A percentile compares a stretch with the other conserved stretches of the same genome.
Conservation (phyloP, 1,140 invertebrate species). For the Halotydeus destructor region DNA sequence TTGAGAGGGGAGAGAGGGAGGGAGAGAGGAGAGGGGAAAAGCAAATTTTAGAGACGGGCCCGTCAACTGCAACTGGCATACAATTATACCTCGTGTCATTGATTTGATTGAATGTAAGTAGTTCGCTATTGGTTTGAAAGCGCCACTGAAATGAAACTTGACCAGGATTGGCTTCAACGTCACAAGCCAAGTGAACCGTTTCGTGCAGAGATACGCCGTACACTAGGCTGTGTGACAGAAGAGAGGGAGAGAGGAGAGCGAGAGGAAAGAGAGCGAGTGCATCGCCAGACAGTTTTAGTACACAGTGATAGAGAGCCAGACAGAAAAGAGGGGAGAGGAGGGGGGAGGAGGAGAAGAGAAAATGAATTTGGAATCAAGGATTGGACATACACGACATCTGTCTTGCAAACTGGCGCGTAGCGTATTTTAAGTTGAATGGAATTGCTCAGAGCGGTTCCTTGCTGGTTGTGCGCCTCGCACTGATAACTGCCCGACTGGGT, state of each 20-base stretch:
- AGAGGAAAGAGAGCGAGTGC: neutral
- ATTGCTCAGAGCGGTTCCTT: slow-evolving; percentile 15
- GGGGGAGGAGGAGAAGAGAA: neutral
- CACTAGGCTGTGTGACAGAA: slow-evolving; percentile 38
- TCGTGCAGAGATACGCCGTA: slow-evolving; percentile 76
- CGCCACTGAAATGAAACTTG: slow-evolving; percentile 12
- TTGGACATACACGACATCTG: slow-evolving; percentile 9
- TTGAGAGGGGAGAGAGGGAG: neutral
- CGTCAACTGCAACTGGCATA: neutral
- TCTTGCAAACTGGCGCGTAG: slow-evolving; percentile 13
- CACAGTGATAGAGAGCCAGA: neutral
- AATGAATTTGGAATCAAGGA: too few relatives aligned
- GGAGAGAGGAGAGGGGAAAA: neutral
- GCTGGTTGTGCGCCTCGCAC: slow-evolving; percentile 19
- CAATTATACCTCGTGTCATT: slow-evolving; percentile 11
- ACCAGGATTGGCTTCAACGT: slow-evolving; percentile 65
- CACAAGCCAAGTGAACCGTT: slow-evolving; percentile 58
- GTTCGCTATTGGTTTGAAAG: slow-evolving; percentile 8
- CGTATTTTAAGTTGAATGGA: slow-evolving; percentile 42
- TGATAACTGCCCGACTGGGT: slow-evolving; percentile 18
- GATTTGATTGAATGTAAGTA: slow-evolving; percentile 7
- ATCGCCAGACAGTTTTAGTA: too few relatives aligned
- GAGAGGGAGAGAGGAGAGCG: neutral
- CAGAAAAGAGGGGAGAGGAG: neutral
- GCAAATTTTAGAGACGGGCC: neutral